Percentiles rank a stretch among this genome's conserved stretches.
These are phyloP conservation scores for Clinocottus analis DNA, from an alignment of 2,113 vertebrate genomes.

Conservation along the genomic window DNA sequence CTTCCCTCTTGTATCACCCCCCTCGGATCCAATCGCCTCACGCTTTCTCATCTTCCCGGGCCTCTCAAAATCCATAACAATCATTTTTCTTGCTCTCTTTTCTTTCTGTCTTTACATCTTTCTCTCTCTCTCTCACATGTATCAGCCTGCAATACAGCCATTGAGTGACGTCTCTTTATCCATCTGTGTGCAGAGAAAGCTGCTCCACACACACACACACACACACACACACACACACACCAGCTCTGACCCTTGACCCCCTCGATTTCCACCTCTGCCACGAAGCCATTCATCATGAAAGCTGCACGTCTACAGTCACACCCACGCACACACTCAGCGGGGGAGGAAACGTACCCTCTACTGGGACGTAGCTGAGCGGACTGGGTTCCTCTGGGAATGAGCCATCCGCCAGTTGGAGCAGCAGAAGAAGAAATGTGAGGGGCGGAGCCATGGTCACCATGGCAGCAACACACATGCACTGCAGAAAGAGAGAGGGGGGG, in stretches of 20 bases:
- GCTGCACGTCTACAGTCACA: conserved; percentile 31
- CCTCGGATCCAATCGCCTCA: conserved; percentile 34
- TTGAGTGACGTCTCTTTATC: conserved; percentile 25
- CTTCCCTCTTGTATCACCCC: conserved; percentile 34
- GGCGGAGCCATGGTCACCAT: conserved; percentile 81
- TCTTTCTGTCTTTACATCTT: conserved; percentile 1
- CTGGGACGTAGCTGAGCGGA: conserved; percentile 84
- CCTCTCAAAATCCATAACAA: conserved; percentile 30
- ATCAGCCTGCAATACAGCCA: conserved; percentile 20
- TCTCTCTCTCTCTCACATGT: conserved; percentile 7
- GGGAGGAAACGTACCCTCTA: conserved; percentile 82
- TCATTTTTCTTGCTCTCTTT: neutral
- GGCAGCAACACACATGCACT: conserved; percentile 80
- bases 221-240: conserved; percentile 48
- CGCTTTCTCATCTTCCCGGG: conserved; percentile 25
- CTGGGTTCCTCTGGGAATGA: conserved; percentile 86
- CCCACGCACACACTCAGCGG: conserved; percentile 28
- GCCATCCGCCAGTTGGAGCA: conserved; percentile 82
- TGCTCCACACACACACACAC: conserved; percentile 46
- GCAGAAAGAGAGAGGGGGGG: conserved; percentile 55
- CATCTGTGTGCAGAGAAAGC: conserved; percentile 45
- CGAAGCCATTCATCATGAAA: conserved; percentile 77
- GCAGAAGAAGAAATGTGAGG: conserved; percentile 80
- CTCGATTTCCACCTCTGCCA: conserved; percentile 68
- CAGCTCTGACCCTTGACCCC: conserved; percentile 68